These are phyloP conservation scores for Channa striata DNA, from an alignment of 2,797 vertebrate genomes.

Conservation along the genomic window DNA sequence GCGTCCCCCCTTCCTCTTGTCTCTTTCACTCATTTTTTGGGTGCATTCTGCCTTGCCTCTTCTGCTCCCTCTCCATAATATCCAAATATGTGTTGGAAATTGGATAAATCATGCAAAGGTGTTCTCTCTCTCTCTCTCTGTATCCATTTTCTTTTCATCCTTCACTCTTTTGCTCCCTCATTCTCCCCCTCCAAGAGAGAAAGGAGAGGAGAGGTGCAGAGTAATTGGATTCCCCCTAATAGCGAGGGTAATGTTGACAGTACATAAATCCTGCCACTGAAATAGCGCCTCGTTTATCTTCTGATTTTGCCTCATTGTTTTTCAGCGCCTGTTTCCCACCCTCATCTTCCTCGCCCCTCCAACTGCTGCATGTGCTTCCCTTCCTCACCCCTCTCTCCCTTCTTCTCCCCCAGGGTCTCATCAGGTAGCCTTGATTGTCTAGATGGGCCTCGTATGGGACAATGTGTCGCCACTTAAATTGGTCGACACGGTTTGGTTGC, in stretches of 20 bases:
- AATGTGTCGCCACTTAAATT: conserved; percentile 67
- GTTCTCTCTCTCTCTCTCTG: conserved; percentile 44
- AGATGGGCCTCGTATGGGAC: conserved; percentile 68
- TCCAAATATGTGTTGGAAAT: conserved; percentile 74
- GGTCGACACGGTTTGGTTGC: conserved; percentile 58
- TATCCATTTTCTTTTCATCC: conserved; percentile 71
- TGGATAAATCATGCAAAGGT: conserved; percentile 65
- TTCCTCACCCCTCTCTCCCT: conserved; percentile 38
- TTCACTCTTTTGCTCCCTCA: conserved; percentile 67
- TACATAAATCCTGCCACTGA: conserved; percentile 88
- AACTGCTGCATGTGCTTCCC: conserved; percentile 36
- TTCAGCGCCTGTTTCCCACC: conserved; percentile 69
- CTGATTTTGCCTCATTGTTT: conserved; percentile 86
- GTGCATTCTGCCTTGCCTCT: conserved; percentile 40
- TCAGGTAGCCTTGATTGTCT: conserved; percentile 77
- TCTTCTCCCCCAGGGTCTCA: conserved; percentile 73
- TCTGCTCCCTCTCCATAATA: conserved; percentile 52
- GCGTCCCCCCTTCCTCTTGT: conserved; percentile 51
- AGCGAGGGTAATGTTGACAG: conserved; percentile 88
- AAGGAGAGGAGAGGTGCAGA: conserved; percentile 78
- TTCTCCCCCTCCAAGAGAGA: conserved; percentile 66
- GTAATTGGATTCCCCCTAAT: conserved; percentile 87
- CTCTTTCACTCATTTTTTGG: conserved; percentile 55
- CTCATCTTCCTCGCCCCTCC: conserved; percentile 51
- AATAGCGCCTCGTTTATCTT: conserved; percentile 87